Percentiles rank a stretch among this genome's conserved stretches.
Evolutionary conservation across 2,888 invertebrate genomes (phyloP).

Genomic region (Tachina lurida): DNA sequence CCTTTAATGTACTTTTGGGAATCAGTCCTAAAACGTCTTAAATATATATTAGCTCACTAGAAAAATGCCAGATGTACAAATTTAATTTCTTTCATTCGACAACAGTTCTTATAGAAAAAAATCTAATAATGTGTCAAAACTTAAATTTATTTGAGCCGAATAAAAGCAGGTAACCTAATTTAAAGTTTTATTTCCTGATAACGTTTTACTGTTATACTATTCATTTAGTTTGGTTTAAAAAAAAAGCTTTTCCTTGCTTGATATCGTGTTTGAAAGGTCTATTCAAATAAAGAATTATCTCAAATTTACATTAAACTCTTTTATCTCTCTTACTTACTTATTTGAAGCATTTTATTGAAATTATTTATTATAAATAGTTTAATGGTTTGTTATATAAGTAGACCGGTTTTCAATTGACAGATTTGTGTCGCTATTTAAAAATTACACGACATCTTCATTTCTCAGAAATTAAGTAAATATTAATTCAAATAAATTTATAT

Average conservation of each 20-base stretch:
- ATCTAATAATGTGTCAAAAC: too few species aligned
- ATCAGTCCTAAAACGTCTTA: too few species aligned
- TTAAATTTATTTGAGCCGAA: too few species aligned
- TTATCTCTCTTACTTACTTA: neutral
- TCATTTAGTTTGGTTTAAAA: neutral
- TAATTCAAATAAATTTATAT: neutral
- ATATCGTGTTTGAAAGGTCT: neutral
- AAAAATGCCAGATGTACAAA: too few species aligned
- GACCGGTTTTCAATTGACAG: conserved; percentile 44
- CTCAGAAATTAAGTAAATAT: conserved; percentile 6
- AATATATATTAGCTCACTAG: too few species aligned
- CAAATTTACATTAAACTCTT: neutral
- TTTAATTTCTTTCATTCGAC: too few species aligned
- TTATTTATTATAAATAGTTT: neutral
- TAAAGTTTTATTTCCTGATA: too few species aligned
- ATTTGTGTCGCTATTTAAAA: conserved; percentile 30
- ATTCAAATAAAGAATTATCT: conserved; percentile 10
- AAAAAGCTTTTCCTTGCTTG: neutral
- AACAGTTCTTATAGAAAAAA: too few species aligned
- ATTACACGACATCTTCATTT: conserved; percentile 43
- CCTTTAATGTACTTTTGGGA: too few species aligned
- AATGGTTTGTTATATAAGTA: conserved; percentile 2
- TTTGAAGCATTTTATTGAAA: conserved; percentile 1
- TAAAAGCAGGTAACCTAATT: too few species aligned
- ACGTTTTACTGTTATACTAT: neutral